Evolutionary conservation across 2,113 vertebrate genomes (phyloP), one percentile per base, ranked within the genome.

Genomic region (Anolis sagrei): DNA sequence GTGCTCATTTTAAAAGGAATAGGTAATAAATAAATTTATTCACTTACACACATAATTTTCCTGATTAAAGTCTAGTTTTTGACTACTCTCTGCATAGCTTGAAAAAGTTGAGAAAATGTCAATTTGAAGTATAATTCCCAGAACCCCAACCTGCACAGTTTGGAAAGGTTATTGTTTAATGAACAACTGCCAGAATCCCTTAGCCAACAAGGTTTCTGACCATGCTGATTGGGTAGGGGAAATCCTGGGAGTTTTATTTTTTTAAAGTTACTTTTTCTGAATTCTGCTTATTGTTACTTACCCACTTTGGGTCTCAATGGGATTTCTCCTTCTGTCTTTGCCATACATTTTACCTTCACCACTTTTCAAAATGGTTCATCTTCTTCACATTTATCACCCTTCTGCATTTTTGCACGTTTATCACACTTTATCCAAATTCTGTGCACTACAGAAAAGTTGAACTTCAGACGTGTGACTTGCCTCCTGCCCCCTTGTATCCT

Each of bases 261-360:
- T 58, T 18, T 16, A 58, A 58, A 58, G 54, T 58, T 16, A 58
- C 54, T 58, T 18, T n/a, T 58, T 14, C 54, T 14, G 11, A 58
- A 58, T 29, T 2, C 21, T 48, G 39, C 61, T 66, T 34, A 13
- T 13, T 44, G 34, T 14, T 5, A 16, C 62, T 69, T 4, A 16
- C 54, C 48, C 8, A 16, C 54, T 68, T 72, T 49, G 44, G n/a
- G 39, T 72, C 18, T 72, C 8, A 70, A 25, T 29, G 18, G 25
- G 39, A 76, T 48, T 27, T 5, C 54, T 19, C 23, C 7, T 0
- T 1, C 21, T 77, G 39, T 48, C 48, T 75, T 58, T 84, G 1
- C n/a, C 14, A 44, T 66, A 23, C 16, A 48, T 1, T 0, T 29
- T 1, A 25, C 48, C 39, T 34, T 21, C 77, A 44, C n/a, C 32